A percentile compares a stretch with the other conserved stretches of the same genome.
Evolutionary conservation across 2,888 invertebrate genomes (phyloP).

Genomic region (Steromphala cineraria): DNA sequence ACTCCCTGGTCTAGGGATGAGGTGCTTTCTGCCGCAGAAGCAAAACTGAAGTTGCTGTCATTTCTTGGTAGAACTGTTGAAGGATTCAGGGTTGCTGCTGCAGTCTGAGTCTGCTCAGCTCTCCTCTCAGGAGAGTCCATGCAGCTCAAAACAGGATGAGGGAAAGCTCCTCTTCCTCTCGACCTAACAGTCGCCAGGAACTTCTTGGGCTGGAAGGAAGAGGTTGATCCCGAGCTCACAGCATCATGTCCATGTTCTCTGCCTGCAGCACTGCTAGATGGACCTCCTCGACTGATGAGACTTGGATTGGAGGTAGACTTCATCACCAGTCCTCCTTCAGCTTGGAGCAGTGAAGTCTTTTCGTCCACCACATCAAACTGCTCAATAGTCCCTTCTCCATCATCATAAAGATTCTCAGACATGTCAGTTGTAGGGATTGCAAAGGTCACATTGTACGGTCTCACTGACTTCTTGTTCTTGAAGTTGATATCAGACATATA

Average conservation of each 20-base stretch:
- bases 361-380: slow-evolving; percentile 85
- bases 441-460: slow-evolving; percentile 88
- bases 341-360: slow-evolving; percentile 82
- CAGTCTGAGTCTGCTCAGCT: slow-evolving; percentile 24
- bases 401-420: slow-evolving; percentile 53
- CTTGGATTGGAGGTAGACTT: slow-evolving; percentile 42
- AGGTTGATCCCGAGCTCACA: slow-evolving; percentile 36
- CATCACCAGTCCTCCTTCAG: slow-evolving; percentile 74
- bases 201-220: slow-evolving; percentile 29
- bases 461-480: slow-evolving; percentile 78
- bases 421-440: slow-evolving; percentile 79
- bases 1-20: slow-evolving; percentile 39
- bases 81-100: background rate
- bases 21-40: slow-evolving; percentile 66
- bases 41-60: slow-evolving; percentile 72
- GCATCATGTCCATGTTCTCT: slow-evolving; percentile 37
- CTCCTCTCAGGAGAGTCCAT: slow-evolving; percentile 46
- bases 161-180: background rate
- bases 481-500: slow-evolving; percentile 91
- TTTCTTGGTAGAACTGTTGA: slow-evolving; percentile 46
- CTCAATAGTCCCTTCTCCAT: slow-evolving; percentile 71
- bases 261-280: slow-evolving; percentile 35
- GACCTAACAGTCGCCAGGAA: slow-evolving; percentile 2
- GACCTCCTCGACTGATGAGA: slow-evolving; percentile 35
- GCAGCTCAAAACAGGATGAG: background rate